A percentile compares a stretch with the other conserved stretches of the same genome.
phyloP scores from a whole-genome alignment of 2,797 vertebrate species.

The Sebastes baramenuke region DNA sequence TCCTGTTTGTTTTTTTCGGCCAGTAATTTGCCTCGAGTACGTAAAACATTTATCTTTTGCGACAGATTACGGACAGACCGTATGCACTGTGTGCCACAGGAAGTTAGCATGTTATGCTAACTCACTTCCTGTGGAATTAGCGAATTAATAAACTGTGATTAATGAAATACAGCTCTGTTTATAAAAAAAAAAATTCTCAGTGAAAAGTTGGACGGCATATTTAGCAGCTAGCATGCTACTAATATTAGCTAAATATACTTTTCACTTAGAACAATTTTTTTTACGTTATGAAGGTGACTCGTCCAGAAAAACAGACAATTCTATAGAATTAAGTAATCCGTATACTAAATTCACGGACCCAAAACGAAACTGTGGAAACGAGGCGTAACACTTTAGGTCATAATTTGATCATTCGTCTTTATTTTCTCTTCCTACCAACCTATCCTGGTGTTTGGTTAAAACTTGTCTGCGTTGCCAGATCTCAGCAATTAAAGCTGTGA shows the following conservation, averaged over 20 bases:
- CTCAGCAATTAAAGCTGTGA: neutral
- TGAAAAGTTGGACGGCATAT: too few relatives aligned
- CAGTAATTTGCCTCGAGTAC: neutral
- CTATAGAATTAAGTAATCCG: accelerated
- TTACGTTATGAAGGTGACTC: too few relatives aligned
- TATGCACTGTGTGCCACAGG: neutral
- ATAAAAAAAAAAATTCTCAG: too few relatives aligned
- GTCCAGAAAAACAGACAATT: accelerated
- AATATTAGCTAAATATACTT: too few relatives aligned
- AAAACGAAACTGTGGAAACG: too few relatives aligned
- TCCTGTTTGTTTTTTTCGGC: neutral
- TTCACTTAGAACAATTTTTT: too few relatives aligned
- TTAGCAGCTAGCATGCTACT: too few relatives aligned
- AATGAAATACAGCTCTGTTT: too few relatives aligned
- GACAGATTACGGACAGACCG: neutral
- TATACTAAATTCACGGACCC: too few relatives aligned
- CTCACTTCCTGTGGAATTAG: accelerated
- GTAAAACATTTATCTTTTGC: neutral
- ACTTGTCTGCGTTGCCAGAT: neutral
- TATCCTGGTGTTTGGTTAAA: neutral
- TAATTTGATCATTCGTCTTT: neutral
- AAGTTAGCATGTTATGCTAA: too few relatives aligned
- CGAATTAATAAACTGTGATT: accelerated
- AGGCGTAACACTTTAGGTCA: neutral
- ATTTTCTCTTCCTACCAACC: neutral